These are phyloP conservation scores for Motacilla tschutschensis DNA, from an alignment of 2,113 vertebrate genomes.

Conservation along the genomic window DNA sequence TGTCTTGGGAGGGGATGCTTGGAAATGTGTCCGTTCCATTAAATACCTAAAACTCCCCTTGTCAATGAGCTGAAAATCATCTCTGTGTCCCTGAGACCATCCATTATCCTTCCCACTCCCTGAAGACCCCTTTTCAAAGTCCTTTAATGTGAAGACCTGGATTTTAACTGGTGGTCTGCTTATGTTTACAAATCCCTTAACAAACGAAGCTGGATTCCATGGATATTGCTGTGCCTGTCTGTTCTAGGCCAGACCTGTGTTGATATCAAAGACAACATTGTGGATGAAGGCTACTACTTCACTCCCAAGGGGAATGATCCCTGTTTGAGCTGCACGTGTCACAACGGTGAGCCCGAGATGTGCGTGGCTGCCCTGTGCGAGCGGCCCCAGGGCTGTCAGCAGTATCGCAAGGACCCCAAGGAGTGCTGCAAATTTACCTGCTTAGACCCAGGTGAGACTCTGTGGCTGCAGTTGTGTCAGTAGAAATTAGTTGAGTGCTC, in stretches of 20 bases:
- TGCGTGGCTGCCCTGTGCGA: constrained; percentile 95
- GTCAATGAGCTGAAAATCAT: not conserved
- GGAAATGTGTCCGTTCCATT: not conserved
- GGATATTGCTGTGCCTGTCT: not conserved
- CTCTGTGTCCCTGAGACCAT: not conserved
- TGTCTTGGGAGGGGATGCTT: not conserved
- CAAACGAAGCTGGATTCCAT: not conserved
- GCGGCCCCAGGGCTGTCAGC: constrained; percentile 92
- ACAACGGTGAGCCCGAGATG: constrained; percentile 95
- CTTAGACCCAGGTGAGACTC: constrained; percentile 86
- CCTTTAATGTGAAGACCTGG: not conserved
- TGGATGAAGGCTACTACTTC: constrained; percentile 96
- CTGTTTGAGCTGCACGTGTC: constrained; percentile 95
- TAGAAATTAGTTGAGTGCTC: not conserved
- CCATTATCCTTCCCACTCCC: not conserved
- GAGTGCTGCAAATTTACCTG: constrained; percentile 99
- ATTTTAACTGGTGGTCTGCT: not conserved
- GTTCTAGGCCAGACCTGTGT: constrained; percentile 91
- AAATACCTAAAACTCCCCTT: not conserved
- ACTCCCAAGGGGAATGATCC: constrained; percentile 96
- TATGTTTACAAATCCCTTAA: not conserved
- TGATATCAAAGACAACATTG: constrained; percentile 96
- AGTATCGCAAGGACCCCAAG: constrained; percentile 94
- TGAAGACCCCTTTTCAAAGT: not conserved
- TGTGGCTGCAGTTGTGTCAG: not conserved